Evolutionary conservation across 2,113 vertebrate genomes (phyloP).

Genomic region (Phoxinus phoxinus): DNA sequence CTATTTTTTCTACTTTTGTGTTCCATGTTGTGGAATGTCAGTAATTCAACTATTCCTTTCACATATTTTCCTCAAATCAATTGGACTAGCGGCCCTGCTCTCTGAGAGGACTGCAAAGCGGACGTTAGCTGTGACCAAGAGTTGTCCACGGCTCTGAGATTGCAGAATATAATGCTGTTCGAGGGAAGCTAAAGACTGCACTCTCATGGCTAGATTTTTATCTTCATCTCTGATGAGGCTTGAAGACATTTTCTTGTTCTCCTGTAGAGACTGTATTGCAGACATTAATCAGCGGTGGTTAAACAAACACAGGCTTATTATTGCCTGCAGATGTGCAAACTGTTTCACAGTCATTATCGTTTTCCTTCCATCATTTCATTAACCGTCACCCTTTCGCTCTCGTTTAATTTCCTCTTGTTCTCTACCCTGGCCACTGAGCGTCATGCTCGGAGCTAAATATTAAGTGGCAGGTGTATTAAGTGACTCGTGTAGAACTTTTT

Average conservation of each 20-base stretch:
- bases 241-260: background rate
- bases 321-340: conserved; percentile 17
- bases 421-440: background rate
- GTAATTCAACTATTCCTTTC: background rate
- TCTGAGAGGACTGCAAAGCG: background rate
- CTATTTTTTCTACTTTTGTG: background rate
- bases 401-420: background rate
- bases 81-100: background rate
- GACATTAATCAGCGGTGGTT: background rate
- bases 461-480: conserved; percentile 38
- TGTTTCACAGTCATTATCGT: conserved; percentile 17
- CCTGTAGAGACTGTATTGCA: conserved; percentile 1
- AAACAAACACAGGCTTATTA: conserved; percentile 30
- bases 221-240: conserved; percentile 13
- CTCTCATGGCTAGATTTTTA: background rate
- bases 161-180: background rate
- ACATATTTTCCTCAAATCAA: background rate
- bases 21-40: background rate
- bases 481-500: conserved; percentile 24
- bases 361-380: conserved; percentile 10
- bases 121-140: background rate
- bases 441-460: conserved; percentile 21
- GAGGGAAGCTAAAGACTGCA: conserved; percentile 4
- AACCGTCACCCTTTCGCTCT: conserved; percentile 2
- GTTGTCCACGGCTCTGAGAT: conserved; percentile 3